Percentiles rank a stretch among this genome's conserved stretches.
phyloP scores from a whole-genome alignment of 2,113 vertebrate genomes.

The Hemicordylus capensis region DNA sequence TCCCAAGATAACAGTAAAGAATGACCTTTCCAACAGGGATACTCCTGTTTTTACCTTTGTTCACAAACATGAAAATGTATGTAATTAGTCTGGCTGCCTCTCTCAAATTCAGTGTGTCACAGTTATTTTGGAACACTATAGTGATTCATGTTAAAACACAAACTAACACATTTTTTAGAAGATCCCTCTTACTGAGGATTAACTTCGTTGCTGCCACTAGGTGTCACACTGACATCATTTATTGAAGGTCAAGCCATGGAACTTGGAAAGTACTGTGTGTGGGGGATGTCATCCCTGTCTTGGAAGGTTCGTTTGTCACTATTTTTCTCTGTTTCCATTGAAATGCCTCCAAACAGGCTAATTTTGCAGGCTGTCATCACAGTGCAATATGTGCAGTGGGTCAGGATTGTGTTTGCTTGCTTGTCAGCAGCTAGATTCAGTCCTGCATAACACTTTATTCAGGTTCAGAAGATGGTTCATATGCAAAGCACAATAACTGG shows the following conservation, averaged over 20 bases:
- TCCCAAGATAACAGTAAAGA: background rate
- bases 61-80: background rate
- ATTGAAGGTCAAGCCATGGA: background rate
- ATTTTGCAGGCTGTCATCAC: background rate
- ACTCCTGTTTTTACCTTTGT: background rate
- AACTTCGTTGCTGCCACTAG: conserved; percentile 73
- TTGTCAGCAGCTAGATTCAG: background rate
- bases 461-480: fast-evolving
- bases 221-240: conserved; percentile 70
- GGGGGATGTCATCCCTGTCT: background rate
- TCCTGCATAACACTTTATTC: fast-evolving
- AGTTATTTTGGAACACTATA: background rate
- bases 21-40: background rate
- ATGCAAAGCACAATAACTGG: fast-evolving
- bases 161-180: background rate
- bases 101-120: background rate
- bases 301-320: conserved; percentile 37
- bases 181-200: conserved; percentile 39
- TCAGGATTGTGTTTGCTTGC: background rate
- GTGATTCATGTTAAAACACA: background rate
- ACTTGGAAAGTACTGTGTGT: conserved; percentile 13
- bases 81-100: background rate
- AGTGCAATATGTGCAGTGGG: fast-evolving
- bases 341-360: conserved; percentile 5
- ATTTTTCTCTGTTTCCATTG: conserved; percentile 17